A percentile compares a stretch with the other conserved stretches of the same genome.
Conservation (phyloP, 2,888 invertebrate species). For the Brachyopa scutellaris region DNA sequence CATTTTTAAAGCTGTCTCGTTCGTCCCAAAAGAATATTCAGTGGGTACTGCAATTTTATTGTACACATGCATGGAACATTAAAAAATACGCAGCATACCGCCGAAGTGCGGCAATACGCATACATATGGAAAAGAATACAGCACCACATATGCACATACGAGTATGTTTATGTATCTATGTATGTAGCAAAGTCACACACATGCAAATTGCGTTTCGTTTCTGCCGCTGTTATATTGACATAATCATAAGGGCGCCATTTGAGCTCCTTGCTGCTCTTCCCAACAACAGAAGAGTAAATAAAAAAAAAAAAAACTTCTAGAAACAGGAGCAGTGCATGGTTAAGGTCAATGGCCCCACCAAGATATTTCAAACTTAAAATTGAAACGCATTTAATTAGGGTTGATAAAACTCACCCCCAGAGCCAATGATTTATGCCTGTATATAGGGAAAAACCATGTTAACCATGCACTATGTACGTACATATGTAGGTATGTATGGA, state of each 20-base stretch:
- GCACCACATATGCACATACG: not conserved
- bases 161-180: too few relatives aligned
- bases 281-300: slow-evolving; percentile 13
- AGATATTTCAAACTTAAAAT: slow-evolving; percentile 78
- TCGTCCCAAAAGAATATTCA: not conserved
- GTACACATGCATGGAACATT: not conserved
- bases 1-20: slow-evolving; percentile 43
- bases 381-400: slow-evolving; percentile 68
- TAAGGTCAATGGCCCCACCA: slow-evolving; percentile 80
- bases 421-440: slow-evolving; percentile 35
- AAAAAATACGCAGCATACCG: slow-evolving; percentile 6
- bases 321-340: slow-evolving; percentile 73
- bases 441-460: slow-evolving; percentile 29
- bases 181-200: slow-evolving; percentile 9
- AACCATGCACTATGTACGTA: not conserved
- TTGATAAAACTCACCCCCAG: slow-evolving; percentile 48
- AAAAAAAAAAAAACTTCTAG: slow-evolving; percentile 11
- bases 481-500: not conserved
- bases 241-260: slow-evolving; percentile 53
- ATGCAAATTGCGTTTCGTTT: slow-evolving; percentile 27
- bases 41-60: not conserved
- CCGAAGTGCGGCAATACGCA: slow-evolving; percentile 32
- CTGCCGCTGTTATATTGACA: slow-evolving; percentile 55
- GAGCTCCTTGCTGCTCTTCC: slow-evolving; percentile 33
- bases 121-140: slow-evolving; percentile 18